phyloP scores from a whole-genome alignment of 2,113 vertebrate species.

The Cottus gobio region DNA sequence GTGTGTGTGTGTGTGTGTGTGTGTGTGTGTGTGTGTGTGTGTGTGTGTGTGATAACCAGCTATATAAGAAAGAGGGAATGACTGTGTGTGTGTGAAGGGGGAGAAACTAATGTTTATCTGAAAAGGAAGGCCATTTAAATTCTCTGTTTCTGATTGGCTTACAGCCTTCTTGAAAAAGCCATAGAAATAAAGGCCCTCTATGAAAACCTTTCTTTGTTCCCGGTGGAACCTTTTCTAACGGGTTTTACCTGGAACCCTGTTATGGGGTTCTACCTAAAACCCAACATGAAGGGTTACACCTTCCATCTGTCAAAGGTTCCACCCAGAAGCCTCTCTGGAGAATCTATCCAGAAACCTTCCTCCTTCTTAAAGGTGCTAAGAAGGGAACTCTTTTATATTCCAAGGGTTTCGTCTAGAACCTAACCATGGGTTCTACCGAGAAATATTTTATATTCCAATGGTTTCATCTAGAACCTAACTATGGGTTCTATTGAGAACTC shows the following conservation, averaged over 20 bases:
- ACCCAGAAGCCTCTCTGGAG: neutral
- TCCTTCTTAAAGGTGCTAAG: neutral
- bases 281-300: neutral
- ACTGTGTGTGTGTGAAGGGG: neutral
- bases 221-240: neutral
- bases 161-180: neutral
- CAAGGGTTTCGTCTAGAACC: neutral
- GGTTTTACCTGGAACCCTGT: neutral
- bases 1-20: neutral
- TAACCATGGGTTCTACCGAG: neutral
- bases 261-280: neutral
- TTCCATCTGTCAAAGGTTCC: neutral
- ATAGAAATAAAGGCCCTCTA: too few species aligned
- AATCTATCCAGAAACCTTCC: too few species aligned
- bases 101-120: slow-evolving; percentile 5
- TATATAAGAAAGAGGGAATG: neutral
- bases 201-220: too few species aligned
- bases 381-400: neutral
- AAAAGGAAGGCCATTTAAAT: neutral
- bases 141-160: slow-evolving; percentile 23
- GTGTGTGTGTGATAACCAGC: neutral
- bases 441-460: neutral
- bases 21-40: slow-evolving; percentile 9
- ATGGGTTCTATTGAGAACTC: too few species aligned
- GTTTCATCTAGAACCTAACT: neutral